Evolutionary conservation across 37 sponge, comb jelly and placozoan species (phyloP).

Genomic region (Bolinopsis microptera): DNA sequence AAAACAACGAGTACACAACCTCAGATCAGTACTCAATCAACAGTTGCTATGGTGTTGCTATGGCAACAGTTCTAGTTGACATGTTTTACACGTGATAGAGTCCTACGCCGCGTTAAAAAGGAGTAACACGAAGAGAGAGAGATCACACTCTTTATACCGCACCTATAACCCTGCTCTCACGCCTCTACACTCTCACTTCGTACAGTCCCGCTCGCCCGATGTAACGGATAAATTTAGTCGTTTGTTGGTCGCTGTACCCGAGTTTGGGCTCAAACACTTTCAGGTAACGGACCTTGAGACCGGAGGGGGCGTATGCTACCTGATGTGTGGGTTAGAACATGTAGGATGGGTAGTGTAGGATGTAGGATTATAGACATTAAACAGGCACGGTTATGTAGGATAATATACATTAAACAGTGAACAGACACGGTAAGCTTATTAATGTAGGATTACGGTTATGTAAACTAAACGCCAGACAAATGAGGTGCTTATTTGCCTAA

Average conservation of each 20-base stretch:
- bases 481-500: too few relatives aligned
- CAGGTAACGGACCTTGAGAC: conserved; percentile 91
- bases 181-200: conserved; percentile 78
- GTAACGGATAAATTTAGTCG: conserved; percentile 95
- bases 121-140: not conserved
- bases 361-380: not conserved
- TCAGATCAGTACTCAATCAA: too few relatives aligned
- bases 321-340: conserved; percentile 41
- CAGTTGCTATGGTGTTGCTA: too few relatives aligned
- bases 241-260: conserved; percentile 92
- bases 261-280: conserved; percentile 98
- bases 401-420: not conserved
- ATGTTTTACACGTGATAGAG: not conserved
- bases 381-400: not conserved
- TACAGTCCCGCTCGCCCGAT: conserved; percentile 92
- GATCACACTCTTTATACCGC: not conserved
- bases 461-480: too few relatives aligned
- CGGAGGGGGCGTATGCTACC: conserved; percentile 94
- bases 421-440: not conserved
- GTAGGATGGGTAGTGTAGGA: not conserved
- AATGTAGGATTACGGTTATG: not conserved
- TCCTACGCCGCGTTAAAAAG: not conserved
- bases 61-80: too few relatives aligned
- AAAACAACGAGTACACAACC: too few relatives aligned
- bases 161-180: not conserved